phyloP scores from a whole-genome alignment of 1,140 invertebrate genomes.

The Eriocheir sinensis region DNA sequence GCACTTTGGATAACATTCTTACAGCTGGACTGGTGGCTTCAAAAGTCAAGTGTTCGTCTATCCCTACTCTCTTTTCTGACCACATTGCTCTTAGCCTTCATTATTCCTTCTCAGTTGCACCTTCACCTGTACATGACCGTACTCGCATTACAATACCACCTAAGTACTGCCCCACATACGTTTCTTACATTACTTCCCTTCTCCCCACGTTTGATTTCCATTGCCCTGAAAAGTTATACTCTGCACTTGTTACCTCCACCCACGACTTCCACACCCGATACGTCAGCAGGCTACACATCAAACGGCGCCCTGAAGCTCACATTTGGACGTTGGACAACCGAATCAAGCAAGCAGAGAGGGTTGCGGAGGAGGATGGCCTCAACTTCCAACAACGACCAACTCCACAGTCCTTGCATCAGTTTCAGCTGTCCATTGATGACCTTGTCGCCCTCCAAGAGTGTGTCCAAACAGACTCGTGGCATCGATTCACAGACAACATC shows the following conservation, averaged over 20 bases:
- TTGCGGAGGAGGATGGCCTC: slow-evolving; percentile 32
- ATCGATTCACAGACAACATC: slow-evolving; percentile 33
- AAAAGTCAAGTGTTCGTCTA: too few species aligned
- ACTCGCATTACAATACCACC: not conserved
- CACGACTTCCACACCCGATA: slow-evolving; percentile 3
- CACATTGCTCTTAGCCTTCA: slow-evolving; percentile 33
- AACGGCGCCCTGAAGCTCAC: not conserved
- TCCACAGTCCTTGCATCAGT: slow-evolving; percentile 7
- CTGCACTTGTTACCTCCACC: not conserved
- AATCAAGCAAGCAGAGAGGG: slow-evolving; percentile 25
- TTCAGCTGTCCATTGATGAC: slow-evolving; percentile 45
- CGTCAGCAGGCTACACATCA: not conserved
- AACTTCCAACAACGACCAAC: slow-evolving; percentile 9
- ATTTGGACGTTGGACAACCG: not conserved
- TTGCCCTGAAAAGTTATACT: not conserved
- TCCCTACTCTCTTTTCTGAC: not conserved
- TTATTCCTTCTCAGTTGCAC: not conserved
- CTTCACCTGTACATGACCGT: not conserved
- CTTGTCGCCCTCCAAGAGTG: slow-evolving; percentile 46
- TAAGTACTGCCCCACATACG: slow-evolving; percentile 16
- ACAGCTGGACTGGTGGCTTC: too few species aligned
- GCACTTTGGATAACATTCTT: too few species aligned
- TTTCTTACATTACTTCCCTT: not conserved
- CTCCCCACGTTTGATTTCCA: slow-evolving; percentile 40
- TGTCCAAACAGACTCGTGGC: slow-evolving; percentile 19